phyloP scores from a whole-genome alignment of 2,888 invertebrate genomes.

The Nymphalis c-album region DNA sequence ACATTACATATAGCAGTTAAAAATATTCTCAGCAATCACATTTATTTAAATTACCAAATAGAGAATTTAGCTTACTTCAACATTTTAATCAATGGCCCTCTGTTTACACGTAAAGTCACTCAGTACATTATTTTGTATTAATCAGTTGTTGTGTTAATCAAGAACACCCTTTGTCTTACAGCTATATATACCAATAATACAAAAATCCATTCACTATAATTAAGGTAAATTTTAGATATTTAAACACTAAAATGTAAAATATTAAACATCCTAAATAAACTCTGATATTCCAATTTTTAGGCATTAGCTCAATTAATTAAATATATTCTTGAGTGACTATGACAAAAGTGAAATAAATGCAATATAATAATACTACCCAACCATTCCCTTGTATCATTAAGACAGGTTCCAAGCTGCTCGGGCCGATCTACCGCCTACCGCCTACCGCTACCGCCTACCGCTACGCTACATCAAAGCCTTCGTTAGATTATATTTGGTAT shows the following conservation, averaged over 20 bases:
- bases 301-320: constrained; percentile 80
- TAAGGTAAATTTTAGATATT: constrained; percentile 82
- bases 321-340: constrained; percentile 80
- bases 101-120: constrained; percentile 82
- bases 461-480: constrained; percentile 71
- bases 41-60: constrained; percentile 79
- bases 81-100: constrained; percentile 81
- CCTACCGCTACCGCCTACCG: constrained; percentile 53
- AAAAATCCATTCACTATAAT: constrained; percentile 81
- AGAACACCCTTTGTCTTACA: constrained; percentile 80
- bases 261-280: constrained; percentile 82
- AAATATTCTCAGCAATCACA: constrained; percentile 80
- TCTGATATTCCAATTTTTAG: constrained; percentile 82
- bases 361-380: constrained; percentile 79
- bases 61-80: constrained; percentile 80
- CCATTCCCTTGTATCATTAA: constrained; percentile 65
- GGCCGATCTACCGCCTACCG: constrained; percentile 55
- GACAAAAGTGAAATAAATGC: constrained; percentile 80
- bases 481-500: constrained; percentile 80
- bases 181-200: constrained; percentile 80
- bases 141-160: constrained; percentile 78
- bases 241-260: constrained; percentile 82
- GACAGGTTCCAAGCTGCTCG: constrained; percentile 77
- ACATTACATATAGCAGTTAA: constrained; percentile 77
- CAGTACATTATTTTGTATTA: constrained; percentile 80